Conservation (phyloP, 2,113 vertebrate genomes). For the Phyllostomus discolor region DNA sequence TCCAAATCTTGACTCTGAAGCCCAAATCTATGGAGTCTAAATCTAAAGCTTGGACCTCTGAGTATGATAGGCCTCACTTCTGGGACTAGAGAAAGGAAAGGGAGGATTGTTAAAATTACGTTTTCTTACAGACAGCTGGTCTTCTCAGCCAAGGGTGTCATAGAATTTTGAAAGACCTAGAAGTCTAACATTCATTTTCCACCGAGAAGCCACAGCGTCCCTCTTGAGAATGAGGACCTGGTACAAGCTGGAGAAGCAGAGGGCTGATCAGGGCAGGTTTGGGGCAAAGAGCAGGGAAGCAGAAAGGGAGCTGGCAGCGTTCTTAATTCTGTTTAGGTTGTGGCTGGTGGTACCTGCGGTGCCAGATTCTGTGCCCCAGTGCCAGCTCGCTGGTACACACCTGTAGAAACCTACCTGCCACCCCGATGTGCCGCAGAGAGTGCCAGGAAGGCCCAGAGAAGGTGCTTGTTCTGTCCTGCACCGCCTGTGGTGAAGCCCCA, state of each 20-base stretch:
- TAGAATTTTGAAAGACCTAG: neutral
- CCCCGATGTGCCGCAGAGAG: neutral
- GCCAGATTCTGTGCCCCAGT: neutral
- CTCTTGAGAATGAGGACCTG: neutral
- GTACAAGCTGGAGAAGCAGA: neutral
- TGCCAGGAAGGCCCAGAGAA: neutral
- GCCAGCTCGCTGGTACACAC: neutral
- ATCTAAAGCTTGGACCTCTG: neutral
- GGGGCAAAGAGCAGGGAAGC: neutral
- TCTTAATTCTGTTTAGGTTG: neutral
- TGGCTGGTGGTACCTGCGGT: neutral
- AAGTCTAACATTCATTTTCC: neutral
- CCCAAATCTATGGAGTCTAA: neutral
- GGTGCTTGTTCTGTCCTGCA: neutral
- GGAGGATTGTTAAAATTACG: neutral
- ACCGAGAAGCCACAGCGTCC: neutral
- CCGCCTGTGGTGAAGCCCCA: neutral
- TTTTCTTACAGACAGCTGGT: neutral
- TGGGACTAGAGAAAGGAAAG: neutral
- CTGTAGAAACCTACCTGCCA: neutral
- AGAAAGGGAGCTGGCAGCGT: neutral
- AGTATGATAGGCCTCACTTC: neutral
- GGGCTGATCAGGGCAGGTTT: neutral
- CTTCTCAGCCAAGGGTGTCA: neutral
- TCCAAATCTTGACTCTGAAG: neutral